Base-by-base conservation (phyloP, 2,888 invertebrate species). In the Leptothorax acervorum region DNA sequence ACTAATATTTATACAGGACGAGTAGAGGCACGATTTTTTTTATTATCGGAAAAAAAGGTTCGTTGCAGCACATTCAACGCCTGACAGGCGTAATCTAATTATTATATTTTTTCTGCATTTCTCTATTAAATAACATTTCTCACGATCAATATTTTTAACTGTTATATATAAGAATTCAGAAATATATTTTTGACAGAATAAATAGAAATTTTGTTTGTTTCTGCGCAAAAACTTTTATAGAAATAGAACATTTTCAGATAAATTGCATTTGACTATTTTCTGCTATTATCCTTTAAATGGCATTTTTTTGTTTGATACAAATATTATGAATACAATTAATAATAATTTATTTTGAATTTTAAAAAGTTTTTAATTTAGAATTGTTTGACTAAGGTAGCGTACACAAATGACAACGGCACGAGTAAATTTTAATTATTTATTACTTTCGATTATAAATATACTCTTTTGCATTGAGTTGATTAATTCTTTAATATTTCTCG, bases 31-130 rank as follows among this genome's bases (percentile, higher is more conserved):
- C 11, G n/a, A 68, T 62, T 74, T 57, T 55, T 84, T 48, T 48
- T 68, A 68, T 28, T 68, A 31, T 48, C 5, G 48, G 31, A 39
- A 48, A 66, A 66, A 65, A 45, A 66, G 23, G 15, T 66, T 45
- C 9, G 15, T 66, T 31, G 45, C 9, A 28, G 28, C 28, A 31
- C 9, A 11, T 39, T 39, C 63, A 39, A 23, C 31, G 48, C 9
- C 2, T 68, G 28, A 9, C 6, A 68, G 15, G 11, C 31, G 18
- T 48, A 28, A 48, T 68, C 45, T 68, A 3, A 68, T 68, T 31
- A 48, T 45, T 66, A 45, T 45, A 48, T 66, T 66, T 39, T 39
- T 55, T 23, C n/a, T 73, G 15, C 2, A 48, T 73, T 42, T 57
- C 3, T 18, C 3, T 23, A 55, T 42, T 57, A 55, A 57, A 73